Conservation (phyloP, 2,888 invertebrate genomes). For the Heliothis peltigera region DNA sequence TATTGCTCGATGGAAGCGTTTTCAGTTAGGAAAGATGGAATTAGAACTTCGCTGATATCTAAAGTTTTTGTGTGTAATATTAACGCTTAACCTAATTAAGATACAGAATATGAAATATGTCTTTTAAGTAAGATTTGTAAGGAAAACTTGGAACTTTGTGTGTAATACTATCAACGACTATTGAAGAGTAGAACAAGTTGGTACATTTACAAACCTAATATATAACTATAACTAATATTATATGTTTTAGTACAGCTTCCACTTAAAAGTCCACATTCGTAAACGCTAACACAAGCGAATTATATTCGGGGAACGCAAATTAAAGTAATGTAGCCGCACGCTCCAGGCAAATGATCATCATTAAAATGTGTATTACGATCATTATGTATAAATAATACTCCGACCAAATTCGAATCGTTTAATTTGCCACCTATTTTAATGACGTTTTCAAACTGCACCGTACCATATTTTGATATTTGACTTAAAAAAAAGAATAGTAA, state of each 20-base stretch:
- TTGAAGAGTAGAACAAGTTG: not conserved
- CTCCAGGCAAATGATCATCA: constrained; percentile 70
- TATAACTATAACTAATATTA: too few species aligned
- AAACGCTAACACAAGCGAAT: constrained; percentile 30
- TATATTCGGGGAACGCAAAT: constrained; percentile 59
- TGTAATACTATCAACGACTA: too few species aligned
- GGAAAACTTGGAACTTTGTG: not conserved
- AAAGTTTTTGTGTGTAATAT: too few species aligned
- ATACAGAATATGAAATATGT: too few species aligned
- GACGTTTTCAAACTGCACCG: not conserved
- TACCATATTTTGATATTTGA: constrained; percentile 8
- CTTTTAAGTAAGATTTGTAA: not conserved
- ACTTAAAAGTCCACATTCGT: constrained; percentile 31
- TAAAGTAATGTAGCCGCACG: constrained; percentile 62
- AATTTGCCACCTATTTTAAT: constrained; percentile 42
- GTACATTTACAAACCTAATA: not conserved
- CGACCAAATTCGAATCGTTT: constrained; percentile 13
- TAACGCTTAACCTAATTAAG: too few species aligned
- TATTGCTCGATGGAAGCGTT: not conserved
- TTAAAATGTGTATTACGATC: constrained; percentile 67
- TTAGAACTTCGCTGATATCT: too few species aligned
- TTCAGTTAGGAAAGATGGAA: too few species aligned
- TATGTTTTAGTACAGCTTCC: not conserved
- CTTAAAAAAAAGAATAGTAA: not conserved
- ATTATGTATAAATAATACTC: constrained; percentile 64